Evolutionary conservation across 2,797 vertebrate genomes (phyloP).

Genomic region (Lindbergichthys nudifrons): DNA sequence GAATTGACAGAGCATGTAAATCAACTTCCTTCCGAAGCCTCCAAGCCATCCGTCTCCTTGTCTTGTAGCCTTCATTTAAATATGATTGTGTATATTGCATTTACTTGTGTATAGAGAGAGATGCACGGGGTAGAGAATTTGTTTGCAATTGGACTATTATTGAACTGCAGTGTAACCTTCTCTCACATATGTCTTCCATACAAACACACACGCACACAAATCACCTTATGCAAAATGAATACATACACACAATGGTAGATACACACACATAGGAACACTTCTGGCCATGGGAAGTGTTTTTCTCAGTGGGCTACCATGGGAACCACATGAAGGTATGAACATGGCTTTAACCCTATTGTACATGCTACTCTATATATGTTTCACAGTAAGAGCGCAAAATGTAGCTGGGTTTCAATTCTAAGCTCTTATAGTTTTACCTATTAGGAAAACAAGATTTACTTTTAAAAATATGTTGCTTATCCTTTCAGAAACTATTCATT

Average conservation of each 20-base stretch:
- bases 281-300: constrained; percentile 19
- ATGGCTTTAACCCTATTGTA: not conserved
- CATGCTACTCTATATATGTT: not conserved
- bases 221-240: not conserved
- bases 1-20: constrained; percentile 82
- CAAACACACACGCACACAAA: not conserved
- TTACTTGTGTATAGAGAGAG: constrained; percentile 64
- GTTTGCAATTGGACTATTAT: constrained; percentile 60
- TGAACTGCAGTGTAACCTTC: constrained; percentile 19
- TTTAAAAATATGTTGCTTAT: too few relatives aligned
- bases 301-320: constrained; percentile 7
- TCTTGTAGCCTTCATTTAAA: constrained; percentile 71
- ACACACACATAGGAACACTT: not conserved
- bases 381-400: not conserved
- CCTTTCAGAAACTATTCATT: too few relatives aligned
- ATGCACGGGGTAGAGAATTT: constrained; percentile 41
- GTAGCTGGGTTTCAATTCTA: not conserved
- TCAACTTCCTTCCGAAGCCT: constrained; percentile 65
- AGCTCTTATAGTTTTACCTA: not conserved
- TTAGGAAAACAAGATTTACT: not conserved
- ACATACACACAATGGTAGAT: not conserved
- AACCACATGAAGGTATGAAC: not conserved
- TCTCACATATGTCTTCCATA: not conserved
- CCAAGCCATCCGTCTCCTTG: constrained; percentile 57
- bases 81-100: constrained; percentile 69